Conservation (phyloP, 2,113 vertebrate genomes). For the Aptenodytes patagonicus region DNA sequence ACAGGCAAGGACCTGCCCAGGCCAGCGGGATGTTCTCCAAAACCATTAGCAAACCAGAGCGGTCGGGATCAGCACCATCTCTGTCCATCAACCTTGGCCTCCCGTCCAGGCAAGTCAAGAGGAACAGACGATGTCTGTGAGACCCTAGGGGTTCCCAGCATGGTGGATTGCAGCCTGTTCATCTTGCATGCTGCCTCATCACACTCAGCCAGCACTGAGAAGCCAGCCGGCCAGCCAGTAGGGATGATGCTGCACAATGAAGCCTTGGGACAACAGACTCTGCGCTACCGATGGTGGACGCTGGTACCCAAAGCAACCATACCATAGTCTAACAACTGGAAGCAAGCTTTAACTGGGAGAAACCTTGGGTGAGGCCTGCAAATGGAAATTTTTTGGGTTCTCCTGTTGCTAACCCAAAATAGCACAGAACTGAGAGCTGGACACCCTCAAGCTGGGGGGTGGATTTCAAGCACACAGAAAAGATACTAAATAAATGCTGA, state of each 20-base stretch:
- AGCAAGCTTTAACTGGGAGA: neutral
- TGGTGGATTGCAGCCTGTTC: neutral
- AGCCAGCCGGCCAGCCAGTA: neutral
- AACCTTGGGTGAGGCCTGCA: neutral
- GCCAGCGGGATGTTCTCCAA: neutral
- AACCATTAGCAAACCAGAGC: neutral
- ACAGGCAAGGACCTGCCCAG: neutral
- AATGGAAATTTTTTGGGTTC: neutral
- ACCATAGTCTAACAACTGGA: neutral
- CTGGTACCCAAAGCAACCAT: neutral
- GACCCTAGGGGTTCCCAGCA: neutral
- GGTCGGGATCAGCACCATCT: neutral
- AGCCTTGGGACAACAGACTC: neutral
- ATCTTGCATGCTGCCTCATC: neutral
- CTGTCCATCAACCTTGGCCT: neutral
- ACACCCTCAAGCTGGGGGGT: neutral
- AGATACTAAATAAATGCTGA: neutral
- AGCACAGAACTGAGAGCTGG: neutral
- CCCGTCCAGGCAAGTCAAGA: neutral
- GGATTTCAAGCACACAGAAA: neutral
- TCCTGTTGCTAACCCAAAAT: neutral
- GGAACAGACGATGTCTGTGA: neutral
- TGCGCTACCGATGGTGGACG: fast-evolving
- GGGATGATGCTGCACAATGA: neutral
- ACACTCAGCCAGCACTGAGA: neutral